Percentiles rank a stretch among this genome's conserved stretches.
Evolutionary conservation across 2,113 vertebrate species (phyloP).

Genomic region (Pomatostomus ruficeps): DNA sequence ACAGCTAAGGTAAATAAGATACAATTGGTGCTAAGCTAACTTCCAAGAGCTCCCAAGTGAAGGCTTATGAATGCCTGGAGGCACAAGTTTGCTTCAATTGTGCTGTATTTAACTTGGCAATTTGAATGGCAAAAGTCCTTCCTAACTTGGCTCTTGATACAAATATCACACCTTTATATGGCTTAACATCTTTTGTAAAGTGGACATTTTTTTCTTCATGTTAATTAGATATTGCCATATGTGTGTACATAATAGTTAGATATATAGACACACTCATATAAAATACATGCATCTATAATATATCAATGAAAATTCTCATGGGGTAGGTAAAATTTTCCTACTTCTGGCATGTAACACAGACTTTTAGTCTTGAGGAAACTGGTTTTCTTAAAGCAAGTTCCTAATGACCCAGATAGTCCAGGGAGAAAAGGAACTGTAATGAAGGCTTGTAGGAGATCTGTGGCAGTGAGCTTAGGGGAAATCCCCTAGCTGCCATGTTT

Average conservation of each 20-base stretch:
- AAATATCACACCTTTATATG: slow-evolving; percentile 56
- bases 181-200: slow-evolving; percentile 55
- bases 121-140: slow-evolving; percentile 46
- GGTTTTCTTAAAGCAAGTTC: background rate
- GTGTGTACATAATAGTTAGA: background rate
- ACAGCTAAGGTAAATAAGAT: slow-evolving; percentile 70
- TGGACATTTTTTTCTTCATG: slow-evolving; percentile 6
- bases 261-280: background rate
- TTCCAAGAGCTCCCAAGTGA: slow-evolving; percentile 55
- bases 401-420: background rate
- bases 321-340: background rate
- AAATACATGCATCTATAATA: background rate
- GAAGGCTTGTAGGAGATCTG: background rate
- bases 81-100: slow-evolving; percentile 48
- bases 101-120: slow-evolving; percentile 69
- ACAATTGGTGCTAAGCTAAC: slow-evolving; percentile 49
- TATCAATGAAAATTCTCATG: background rate
- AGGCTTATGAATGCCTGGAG: slow-evolving; percentile 45
- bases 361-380: background rate
- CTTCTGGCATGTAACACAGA: background rate
- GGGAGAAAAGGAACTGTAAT: background rate
- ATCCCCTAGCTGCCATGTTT: too few species aligned
- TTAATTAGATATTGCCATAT: slow-evolving; percentile 59
- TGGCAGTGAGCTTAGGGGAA: too few species aligned
- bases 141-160: slow-evolving; percentile 59